Conservation (phyloP, 2,888 invertebrate genomes). For the Suillia variegata region DNA sequence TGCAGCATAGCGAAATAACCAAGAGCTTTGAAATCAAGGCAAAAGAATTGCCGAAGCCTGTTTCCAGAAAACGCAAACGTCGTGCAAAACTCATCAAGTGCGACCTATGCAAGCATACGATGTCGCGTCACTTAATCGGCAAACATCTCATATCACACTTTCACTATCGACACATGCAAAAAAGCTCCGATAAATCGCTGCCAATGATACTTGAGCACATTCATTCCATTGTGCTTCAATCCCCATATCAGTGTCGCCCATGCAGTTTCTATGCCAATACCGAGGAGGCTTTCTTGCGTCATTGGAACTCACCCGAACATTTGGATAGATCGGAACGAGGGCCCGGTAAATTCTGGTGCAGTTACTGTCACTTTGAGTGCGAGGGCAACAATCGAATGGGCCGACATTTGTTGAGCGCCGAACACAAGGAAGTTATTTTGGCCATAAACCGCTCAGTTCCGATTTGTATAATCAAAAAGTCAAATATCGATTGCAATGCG, state of each 20-base stretch:
- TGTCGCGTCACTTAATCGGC: conserved; percentile 73
- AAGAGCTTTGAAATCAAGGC: conserved; percentile 39
- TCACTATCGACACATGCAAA: conserved; percentile 77
- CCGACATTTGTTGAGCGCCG: conserved; percentile 69
- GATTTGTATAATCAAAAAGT: conserved; percentile 74
- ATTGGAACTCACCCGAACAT: conserved; percentile 75
- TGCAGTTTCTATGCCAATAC: conserved; percentile 87
- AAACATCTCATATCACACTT: conserved; percentile 86
- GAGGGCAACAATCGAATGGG: conserved; percentile 70
- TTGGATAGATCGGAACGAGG: conserved; percentile 55
- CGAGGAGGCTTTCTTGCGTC: conserved; percentile 71
- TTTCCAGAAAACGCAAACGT: conserved; percentile 64
- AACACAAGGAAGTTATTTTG: conserved; percentile 75
- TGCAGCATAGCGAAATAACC: conserved; percentile 27
- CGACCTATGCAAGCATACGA: conserved; percentile 73
- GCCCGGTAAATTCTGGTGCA: conserved; percentile 73
- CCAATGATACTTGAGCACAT: conserved; percentile 78
- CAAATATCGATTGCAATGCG: conserved; percentile 68
- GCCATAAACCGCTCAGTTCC: conserved; percentile 82
- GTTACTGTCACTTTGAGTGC: conserved; percentile 74
- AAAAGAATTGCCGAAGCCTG: conserved; percentile 36
- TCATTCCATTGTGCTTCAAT: conserved; percentile 76
- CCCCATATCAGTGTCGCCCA: conserved; percentile 83
- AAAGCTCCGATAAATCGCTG: conserved; percentile 65
- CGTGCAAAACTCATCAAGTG: conserved; percentile 69